A percentile compares a stretch with the other conserved stretches of the same genome.
These are phyloP conservation scores for Diglossa cyanea DNA, from an alignment of 2,797 vertebrate genomes.

Conservation along the genomic window DNA sequence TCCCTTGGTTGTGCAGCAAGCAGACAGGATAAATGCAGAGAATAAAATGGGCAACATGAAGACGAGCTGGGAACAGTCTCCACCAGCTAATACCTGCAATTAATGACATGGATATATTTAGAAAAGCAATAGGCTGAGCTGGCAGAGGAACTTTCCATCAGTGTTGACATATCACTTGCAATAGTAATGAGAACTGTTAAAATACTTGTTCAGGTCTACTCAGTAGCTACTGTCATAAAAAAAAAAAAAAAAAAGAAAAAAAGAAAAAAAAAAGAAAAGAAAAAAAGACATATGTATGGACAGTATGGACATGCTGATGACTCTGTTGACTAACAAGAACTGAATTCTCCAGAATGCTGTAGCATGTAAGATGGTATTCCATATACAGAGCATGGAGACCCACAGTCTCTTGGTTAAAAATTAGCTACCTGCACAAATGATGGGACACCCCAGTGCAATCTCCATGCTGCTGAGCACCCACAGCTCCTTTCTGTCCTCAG, in stretches of 20 bases:
- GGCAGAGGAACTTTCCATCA: neutral
- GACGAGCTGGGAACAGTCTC: neutral
- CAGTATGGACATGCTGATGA: neutral
- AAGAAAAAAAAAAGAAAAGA: too few species aligned
- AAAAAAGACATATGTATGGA: neutral
- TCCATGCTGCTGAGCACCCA: neutral
- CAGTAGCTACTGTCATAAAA: neutral
- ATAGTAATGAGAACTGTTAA: neutral
- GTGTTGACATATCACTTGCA: neutral
- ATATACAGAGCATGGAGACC: fast-evolving
- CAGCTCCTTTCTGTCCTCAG: neutral
- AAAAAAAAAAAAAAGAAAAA: neutral
- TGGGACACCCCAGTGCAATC: neutral
- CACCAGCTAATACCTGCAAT: slow-evolving; percentile 29
- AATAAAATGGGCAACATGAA: slow-evolving; percentile 74
- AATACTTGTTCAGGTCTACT: neutral
- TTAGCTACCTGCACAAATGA: neutral
- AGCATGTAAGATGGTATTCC: neutral
- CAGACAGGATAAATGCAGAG: slow-evolving; percentile 70
- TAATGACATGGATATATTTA: neutral
- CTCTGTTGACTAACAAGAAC: neutral
- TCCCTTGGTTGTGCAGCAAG: slow-evolving; percentile 69
- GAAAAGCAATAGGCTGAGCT: neutral
- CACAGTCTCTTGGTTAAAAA: neutral
- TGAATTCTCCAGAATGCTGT: neutral